A percentile compares a stretch with the other conserved stretches of the same genome.
These are phyloP conservation scores for Desmodus rotundus DNA, from an alignment of 2,113 vertebrate species.

Conservation along the genomic window DNA sequence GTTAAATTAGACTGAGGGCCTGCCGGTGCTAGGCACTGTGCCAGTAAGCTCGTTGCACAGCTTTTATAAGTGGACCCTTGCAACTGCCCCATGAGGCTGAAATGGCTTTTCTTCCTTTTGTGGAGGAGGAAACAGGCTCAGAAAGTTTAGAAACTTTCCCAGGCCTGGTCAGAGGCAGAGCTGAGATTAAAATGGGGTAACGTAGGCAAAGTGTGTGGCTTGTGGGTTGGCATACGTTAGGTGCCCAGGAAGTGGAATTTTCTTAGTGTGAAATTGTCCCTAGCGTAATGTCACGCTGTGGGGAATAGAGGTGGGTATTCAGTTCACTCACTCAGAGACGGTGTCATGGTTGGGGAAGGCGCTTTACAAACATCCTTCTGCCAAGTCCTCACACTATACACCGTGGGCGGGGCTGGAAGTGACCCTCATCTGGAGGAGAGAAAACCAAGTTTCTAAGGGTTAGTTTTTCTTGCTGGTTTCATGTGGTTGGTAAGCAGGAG, in stretches of 20 bases:
- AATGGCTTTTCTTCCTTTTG: background rate
- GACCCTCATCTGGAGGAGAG: background rate
- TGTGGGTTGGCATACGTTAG: background rate
- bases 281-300: no score
- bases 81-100: background rate
- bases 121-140: background rate
- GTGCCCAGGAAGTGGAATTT: fast-evolving
- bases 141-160: background rate
- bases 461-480: background rate
- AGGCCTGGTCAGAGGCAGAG: background rate
- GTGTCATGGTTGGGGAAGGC: background rate
- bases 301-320: background rate
- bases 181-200: background rate
- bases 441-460: background rate
- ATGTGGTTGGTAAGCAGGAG: background rate
- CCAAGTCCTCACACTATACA: background rate
- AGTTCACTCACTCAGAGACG: no score
- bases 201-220: fast-evolving
- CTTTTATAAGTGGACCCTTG: background rate
- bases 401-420: background rate
- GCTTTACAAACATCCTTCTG: background rate
- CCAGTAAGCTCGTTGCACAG: background rate
- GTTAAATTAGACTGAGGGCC: background rate
- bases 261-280: fast-evolving
- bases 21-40: no score